Base-by-base conservation (phyloP, 2,113 vertebrate species). In the Caretta caretta region DNA sequence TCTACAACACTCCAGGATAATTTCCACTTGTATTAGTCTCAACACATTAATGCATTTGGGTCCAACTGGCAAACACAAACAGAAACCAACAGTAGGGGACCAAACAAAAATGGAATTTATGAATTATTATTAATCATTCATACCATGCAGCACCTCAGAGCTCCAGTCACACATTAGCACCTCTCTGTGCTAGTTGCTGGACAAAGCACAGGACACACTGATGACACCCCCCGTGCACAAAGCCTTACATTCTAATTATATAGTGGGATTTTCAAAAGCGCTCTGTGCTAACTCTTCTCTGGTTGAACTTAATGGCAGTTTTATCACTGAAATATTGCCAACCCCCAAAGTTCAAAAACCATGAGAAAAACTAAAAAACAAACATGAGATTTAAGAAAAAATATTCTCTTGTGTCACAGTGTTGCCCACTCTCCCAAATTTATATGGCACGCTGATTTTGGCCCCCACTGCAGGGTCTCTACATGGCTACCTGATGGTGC, bases 291-390 rank as follows among this genome's bases (percentile, higher is more conserved):
- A 62, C 85, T 65, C 90, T 87, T 48, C 65, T 87, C 50, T 59
- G 42, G 25, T 78, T 48, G 89, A 93, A 96, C 84, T 2, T 35
- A 86, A 24, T 16, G 80, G 46, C 5, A 83, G 24, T 62, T 88
- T 56, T 25, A 82, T 19, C 42, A 87, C 25, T 9, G 12, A 50
- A 8, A 1, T 79, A 86, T 0, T 5, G 29, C 5, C 5, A 78
- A 16, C 24, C 12, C 24, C 13, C 22, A 48, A 48, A 75, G 65
- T 72, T 72, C 69, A 72, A 72, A 35, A 42, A 38, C 20, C 69
- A 75, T 42, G 3, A 75, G 20, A 19, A 19, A 38, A 72, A 48
- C 22, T 76, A 25, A 69, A 69, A 69, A 46, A 46, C 10, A 22
- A 46, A 25, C 10, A 48, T 24, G 24, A 76, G 22, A 46, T 76